phyloP scores from a whole-genome alignment of 2,888 invertebrate genomes.

The Euzetes globulus region DNA sequence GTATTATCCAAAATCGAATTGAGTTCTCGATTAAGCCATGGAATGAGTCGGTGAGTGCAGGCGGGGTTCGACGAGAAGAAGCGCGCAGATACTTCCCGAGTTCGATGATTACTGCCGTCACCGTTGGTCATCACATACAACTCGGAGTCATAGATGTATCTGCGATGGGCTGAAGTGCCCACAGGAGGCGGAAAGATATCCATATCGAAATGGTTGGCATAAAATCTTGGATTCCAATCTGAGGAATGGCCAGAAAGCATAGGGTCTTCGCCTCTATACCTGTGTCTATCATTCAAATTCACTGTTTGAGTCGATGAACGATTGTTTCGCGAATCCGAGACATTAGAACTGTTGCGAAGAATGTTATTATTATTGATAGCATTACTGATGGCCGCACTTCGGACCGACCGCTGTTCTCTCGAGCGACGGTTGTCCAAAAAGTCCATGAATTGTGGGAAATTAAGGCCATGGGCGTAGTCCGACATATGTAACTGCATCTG shows the following conservation, averaged over 20 bases:
- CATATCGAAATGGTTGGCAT: neutral
- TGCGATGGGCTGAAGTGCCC: conserved; percentile 51
- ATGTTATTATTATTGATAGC: conserved; percentile 47
- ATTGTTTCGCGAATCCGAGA: neutral
- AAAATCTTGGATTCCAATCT: conserved; percentile 1
- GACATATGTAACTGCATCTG: conserved; percentile 35
- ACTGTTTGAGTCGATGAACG: neutral
- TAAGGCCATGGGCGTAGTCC: conserved; percentile 13
- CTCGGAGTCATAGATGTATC: conserved; percentile 66
- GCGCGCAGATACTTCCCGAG: conserved; percentile 63
- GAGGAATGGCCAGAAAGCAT: neutral
- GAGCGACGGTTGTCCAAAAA: neutral
- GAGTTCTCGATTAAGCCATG: conserved; percentile 81
- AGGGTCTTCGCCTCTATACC: neutral
- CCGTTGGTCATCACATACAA: conserved; percentile 65
- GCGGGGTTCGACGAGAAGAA: conserved; percentile 58
- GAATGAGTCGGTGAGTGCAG: conserved; percentile 70
- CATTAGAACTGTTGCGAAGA: conserved; percentile 46
- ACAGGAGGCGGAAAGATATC: conserved; percentile 19
- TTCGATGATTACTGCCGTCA: conserved; percentile 60
- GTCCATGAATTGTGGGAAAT: neutral
- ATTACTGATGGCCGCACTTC: conserved; percentile 29
- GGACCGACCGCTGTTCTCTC: neutral
- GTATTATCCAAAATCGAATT: conserved; percentile 57
- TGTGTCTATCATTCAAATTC: neutral